Evolutionary conservation across 2,113 vertebrate genomes (phyloP).

Genomic region (Archilochus colubris): DNA sequence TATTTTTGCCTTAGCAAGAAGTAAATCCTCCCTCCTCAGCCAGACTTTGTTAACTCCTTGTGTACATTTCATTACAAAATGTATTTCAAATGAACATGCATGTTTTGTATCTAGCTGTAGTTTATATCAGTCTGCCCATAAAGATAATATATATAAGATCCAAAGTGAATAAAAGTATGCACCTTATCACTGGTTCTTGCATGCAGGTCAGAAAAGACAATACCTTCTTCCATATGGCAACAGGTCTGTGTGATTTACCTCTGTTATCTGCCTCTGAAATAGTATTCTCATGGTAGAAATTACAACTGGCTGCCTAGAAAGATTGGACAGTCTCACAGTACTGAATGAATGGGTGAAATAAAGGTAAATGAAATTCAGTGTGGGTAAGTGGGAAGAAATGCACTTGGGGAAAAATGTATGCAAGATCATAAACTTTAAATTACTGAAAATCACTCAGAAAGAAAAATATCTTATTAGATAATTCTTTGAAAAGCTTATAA

Average conservation of each 20-base stretch:
- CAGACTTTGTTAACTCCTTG: background rate
- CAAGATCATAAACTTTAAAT: background rate
- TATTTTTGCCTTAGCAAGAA: background rate
- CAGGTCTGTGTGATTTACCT: background rate
- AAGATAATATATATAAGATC: background rate
- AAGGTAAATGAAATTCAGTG: background rate
- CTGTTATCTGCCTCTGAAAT: background rate
- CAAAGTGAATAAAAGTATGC: background rate
- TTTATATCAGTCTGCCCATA: background rate
- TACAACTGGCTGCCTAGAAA: background rate
- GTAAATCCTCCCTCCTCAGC: background rate
- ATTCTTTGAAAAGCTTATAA: background rate
- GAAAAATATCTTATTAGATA: background rate
- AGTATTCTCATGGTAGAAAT: background rate
- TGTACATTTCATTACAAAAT: background rate
- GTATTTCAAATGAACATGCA: background rate
- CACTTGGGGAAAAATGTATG: background rate
- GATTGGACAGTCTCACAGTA: background rate
- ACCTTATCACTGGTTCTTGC: background rate
- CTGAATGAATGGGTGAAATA: background rate
- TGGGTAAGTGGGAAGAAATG: background rate
- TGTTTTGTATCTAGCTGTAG: background rate
- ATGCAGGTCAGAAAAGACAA: background rate
- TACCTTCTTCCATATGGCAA: background rate
- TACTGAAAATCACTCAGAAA: background rate